Evolutionary conservation across 2,888 invertebrate species (phyloP).

Genomic region (Drosophila glabriapex): DNA sequence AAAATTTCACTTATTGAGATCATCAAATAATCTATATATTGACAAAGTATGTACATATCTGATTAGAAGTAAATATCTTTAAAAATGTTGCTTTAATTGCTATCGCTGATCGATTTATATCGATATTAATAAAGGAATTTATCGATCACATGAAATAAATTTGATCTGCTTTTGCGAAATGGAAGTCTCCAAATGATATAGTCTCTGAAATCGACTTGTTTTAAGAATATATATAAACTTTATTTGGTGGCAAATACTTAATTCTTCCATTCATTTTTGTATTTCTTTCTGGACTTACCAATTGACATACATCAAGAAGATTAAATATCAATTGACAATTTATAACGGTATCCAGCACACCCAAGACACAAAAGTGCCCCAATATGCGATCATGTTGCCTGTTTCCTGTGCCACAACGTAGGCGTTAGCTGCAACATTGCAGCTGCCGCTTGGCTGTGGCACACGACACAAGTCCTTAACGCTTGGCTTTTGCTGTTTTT

Average conservation of each 20-base stretch:
- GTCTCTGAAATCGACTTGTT: background rate
- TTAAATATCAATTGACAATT: slow-evolving; percentile 48
- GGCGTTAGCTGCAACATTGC: slow-evolving; percentile 42
- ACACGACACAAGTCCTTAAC: slow-evolving; percentile 47
- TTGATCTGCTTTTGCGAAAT: background rate
- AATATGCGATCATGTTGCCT: slow-evolving; percentile 14
- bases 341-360: slow-evolving; percentile 29
- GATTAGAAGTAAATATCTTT: background rate
- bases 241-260: background rate
- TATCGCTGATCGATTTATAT: background rate
- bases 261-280: background rate
- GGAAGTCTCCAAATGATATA: background rate
- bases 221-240: background rate
- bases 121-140: background rate
- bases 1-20: background rate
- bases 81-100: background rate
- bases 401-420: slow-evolving; percentile 42
- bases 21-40: background rate
- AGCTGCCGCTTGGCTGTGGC: slow-evolving; percentile 48
- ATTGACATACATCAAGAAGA: background rate
- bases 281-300: background rate
- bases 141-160: background rate
- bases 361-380: slow-evolving; percentile 1
- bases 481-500: slow-evolving; percentile 11
- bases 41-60: background rate